Base-by-base conservation (phyloP, 2,888 invertebrate genomes). In the Trileptium ribeirensis region DNA sequence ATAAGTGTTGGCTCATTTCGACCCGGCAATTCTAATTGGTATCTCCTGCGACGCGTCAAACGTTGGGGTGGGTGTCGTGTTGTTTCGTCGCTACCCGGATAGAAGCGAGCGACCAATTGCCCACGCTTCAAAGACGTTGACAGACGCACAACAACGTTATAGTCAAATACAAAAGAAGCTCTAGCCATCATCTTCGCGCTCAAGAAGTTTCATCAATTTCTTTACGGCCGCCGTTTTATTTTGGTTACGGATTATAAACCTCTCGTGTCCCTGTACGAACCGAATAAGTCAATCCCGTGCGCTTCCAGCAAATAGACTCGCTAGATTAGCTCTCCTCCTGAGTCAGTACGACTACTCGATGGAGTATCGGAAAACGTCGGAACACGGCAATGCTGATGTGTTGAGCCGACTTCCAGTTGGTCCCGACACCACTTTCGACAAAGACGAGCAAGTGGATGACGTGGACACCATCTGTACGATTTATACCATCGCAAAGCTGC, bases 101-200 rank as follows among this genome's bases (percentile, higher is more conserved):
- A 40, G 81, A 19, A 75, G 75, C 29, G 67, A 82, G 1, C 67
- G 83, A 36, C 84, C 85, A n/a, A 84, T 84, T 1, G 85, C 83
- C 31, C 85, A 82, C 67, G 84, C 84, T 0, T 85, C 85, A 34
- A 78, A 85, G 33, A 82, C 82, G 15, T 67, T 85, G 29, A 84
- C 78, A 24, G 80, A 36, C 19, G 81, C 82, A 1, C 85, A 85
- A 67, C 82, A 82, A 78, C 80, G 79, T 29, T 85, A 85, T 79
- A 79, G 83, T 3, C 84, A 85, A 51, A 83, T 85, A 1, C 84
- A 85, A 8, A 85, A 83, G 86, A 86, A 80, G 84, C 77, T n/a
- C 51, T 86, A 33, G 79, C 83, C 2, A 74, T 85, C 8, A 81
- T 85, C 1, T 84, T 83, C 51, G 83, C 82, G 33, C 81, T 86